These are phyloP conservation scores for Crypturellus tataupa DNA, from an alignment of 2,797 vertebrate species.

Conservation along the genomic window DNA sequence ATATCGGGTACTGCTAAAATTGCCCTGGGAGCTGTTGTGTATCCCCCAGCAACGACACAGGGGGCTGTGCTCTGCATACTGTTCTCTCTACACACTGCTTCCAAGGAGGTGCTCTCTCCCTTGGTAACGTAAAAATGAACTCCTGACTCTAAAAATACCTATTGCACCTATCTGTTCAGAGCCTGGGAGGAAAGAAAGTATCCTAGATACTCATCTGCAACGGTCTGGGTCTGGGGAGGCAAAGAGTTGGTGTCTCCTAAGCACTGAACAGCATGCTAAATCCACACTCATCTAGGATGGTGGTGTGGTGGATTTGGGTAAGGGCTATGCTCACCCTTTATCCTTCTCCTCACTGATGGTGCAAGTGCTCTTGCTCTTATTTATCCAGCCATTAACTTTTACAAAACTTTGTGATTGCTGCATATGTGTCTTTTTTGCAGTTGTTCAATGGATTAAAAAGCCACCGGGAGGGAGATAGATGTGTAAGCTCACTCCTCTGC, in stretches of 20 bases:
- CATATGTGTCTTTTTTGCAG: not conserved
- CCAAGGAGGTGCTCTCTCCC: not conserved
- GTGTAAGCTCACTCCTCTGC: not conserved
- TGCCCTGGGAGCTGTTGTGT: not conserved
- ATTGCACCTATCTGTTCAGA: not conserved
- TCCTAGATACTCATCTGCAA: not conserved
- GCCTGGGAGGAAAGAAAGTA: not conserved
- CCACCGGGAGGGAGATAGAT: not conserved
- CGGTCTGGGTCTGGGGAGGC: not conserved
- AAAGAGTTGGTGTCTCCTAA: not conserved
- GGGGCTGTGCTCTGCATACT: not conserved
- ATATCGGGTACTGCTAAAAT: not conserved
- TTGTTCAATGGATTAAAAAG: not conserved
- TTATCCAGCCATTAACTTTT: not conserved
- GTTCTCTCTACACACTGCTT: not conserved
- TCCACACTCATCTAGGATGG: fast-evolving
- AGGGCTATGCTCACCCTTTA: not conserved
- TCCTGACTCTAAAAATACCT: not conserved
- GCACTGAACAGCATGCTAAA: not conserved
- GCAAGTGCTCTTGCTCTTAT: fast-evolving
- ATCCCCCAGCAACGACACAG: not conserved
- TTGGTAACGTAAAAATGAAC: not conserved
- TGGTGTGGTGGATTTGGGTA: not conserved
- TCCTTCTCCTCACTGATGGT: not conserved
- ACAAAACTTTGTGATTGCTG: not conserved